phyloP scores from a whole-genome alignment of 2,888 invertebrate species.

The Theretra japonica region DNA sequence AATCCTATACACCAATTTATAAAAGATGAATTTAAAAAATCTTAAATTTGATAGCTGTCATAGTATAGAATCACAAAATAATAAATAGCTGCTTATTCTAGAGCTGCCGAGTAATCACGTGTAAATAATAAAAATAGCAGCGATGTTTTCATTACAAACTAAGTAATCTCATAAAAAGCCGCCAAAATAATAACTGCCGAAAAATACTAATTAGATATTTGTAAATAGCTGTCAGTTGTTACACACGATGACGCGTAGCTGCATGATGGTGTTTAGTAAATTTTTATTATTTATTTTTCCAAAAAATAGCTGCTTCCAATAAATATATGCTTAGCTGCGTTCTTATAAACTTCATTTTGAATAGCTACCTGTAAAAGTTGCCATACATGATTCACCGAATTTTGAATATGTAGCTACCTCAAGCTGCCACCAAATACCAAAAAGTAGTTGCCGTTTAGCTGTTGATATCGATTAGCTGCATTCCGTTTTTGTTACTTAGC shows the following conservation, averaged over 20 bases:
- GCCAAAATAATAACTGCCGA: conserved; percentile 30
- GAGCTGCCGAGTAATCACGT: too few relatives aligned
- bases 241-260: background rate
- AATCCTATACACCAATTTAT: background rate
- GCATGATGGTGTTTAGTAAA: background rate
- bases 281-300: background rate
- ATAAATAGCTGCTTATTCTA: conserved; percentile 29
- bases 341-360: background rate
- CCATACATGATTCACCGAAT: background rate
- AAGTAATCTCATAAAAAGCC: conserved; percentile 31
- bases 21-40: background rate
- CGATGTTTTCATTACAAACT: conserved; percentile 2
- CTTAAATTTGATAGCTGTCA: conserved; percentile 26
- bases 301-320: conserved; percentile 24
- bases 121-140: conserved; percentile 7
- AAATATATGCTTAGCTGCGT: background rate
- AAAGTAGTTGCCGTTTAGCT: conserved; percentile 17
- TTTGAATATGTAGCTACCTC: background rate
- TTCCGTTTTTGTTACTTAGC: conserved; percentile 40
- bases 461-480: background rate
- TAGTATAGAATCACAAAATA: conserved; percentile 5
- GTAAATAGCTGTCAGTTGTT: background rate
- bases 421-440: background rate
- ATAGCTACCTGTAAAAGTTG: conserved; percentile 12
- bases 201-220: background rate